phyloP scores from a whole-genome alignment of 2,113 vertebrate genomes.

The Myotis lucifugus region DNA sequence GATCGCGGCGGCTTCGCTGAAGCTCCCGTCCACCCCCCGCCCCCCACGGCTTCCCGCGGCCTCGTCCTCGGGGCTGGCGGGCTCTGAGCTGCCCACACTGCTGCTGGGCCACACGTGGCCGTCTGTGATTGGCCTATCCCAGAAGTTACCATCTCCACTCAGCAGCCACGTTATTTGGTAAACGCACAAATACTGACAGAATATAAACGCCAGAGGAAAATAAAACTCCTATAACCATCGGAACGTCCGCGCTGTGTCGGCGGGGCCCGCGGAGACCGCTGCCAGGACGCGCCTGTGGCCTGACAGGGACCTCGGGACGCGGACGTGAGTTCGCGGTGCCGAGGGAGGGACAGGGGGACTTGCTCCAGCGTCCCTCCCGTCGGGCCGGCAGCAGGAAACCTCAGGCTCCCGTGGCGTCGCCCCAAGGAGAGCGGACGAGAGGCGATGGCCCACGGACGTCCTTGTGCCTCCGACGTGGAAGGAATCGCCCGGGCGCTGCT shows the following conservation, averaged over 20 bases:
- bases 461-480: neutral
- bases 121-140: slow-evolving; percentile 85
- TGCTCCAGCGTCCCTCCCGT: neutral
- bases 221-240: slow-evolving; percentile 78
- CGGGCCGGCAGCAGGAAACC: neutral
- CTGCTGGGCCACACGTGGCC: slow-evolving; percentile 86
- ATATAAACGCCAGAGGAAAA: slow-evolving; percentile 81
- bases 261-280: slow-evolving; percentile 9
- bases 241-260: slow-evolving; percentile 71
- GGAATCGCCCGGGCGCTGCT: neutral
- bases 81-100: slow-evolving; percentile 82
- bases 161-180: slow-evolving; percentile 83
- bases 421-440: neutral
- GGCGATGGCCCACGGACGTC: accelerated
- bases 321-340: slow-evolving; percentile 47
- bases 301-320: slow-evolving; percentile 66
- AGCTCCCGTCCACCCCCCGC: slow-evolving; percentile 87
- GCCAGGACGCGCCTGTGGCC: slow-evolving; percentile 48
- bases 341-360: slow-evolving; percentile 26
- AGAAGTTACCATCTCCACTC: slow-evolving; percentile 83
- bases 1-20: slow-evolving; percentile 92
- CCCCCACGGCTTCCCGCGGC: slow-evolving; percentile 83
- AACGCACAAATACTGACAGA: slow-evolving; percentile 83
- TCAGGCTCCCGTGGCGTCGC: neutral
- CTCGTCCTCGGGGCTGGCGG: slow-evolving; percentile 89